Base-by-base conservation (phyloP, 2,113 vertebrate species). In the Telmatochromis sp. region DNA sequence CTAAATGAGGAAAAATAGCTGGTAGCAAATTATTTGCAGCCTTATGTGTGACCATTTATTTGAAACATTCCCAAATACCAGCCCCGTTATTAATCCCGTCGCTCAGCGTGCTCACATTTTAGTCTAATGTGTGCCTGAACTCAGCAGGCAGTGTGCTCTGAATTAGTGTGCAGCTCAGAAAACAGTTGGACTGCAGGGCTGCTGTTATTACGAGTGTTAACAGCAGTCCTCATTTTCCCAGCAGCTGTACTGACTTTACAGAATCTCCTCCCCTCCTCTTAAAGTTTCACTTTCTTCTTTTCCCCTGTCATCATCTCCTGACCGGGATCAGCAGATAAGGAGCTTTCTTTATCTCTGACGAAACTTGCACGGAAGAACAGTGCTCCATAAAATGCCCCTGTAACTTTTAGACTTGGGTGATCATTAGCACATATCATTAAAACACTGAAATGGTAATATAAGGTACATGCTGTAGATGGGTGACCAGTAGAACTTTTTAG, bases 311-410 rank as follows among this genome's bases (percentile, higher is more conserved):
- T 90, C 93, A 57, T 91, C 85, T 91, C 84, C 84, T 84, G 47
- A 65, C 37, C 85, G 78, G 87, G 78, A 73, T 26, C n/a, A 40
- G 19, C 83, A 89, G 93, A 95, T 94, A 94, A 95, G 92, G 78
- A 87, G n/a, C 90, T 89, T 94, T 93, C 93, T 87, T 78, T 78
- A 51, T 78, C 88, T 83, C 89, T 92, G 88, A 93, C 93, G 87
- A 92, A 90, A 91, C 53, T 6, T 23, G 31, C 31, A 15, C 1
- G 12, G 54, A 60, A 55, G 45, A 86, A 93, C 84, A 91, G 89
- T 68, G 80, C 14, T 35, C 80, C 88, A 86, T 92, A 86, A 92
- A 93, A 81, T 15, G 11, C 50, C 53, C 5, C 37, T 83, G 80
- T 83, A 65, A 80, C 14, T 73, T 53, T 73, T 73, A 23, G 73